Conservation (phyloP, 2,797 vertebrate genomes). For the Microchirus variegatus region DNA sequence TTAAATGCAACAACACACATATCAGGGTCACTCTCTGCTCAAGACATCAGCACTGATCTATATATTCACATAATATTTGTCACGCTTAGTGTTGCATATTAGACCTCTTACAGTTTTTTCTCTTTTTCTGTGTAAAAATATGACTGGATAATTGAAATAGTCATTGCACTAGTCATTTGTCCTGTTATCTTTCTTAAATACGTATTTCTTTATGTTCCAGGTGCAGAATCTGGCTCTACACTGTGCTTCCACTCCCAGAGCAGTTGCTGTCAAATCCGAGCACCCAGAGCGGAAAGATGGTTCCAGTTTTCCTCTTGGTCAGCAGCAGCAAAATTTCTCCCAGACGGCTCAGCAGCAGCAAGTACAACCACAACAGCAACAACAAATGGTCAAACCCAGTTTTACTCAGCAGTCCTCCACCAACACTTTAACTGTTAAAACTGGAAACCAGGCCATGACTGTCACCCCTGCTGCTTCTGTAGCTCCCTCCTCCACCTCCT, state of each 20-base stretch:
- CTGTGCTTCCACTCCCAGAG: constrained; percentile 84
- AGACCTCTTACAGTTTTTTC: not conserved
- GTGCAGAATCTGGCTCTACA: constrained; percentile 97
- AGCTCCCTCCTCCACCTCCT: constrained; percentile 71
- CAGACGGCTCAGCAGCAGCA: constrained; percentile 79
- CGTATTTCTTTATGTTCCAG: constrained; percentile 60
- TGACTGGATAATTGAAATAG: no score
- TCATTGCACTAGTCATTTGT: no score
- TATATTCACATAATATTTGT: no score
- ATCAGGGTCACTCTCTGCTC: no score
- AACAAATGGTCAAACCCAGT: constrained; percentile 71
- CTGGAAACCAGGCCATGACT: constrained; percentile 69
- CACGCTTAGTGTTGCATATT: no score
- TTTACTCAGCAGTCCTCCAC: constrained; percentile 68
- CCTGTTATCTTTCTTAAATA: not conserved
- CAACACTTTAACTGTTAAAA: constrained; percentile 70
- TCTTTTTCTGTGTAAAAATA: no score
- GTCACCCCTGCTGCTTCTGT: constrained; percentile 68
- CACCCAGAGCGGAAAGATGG: constrained; percentile 82
- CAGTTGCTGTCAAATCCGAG: constrained; percentile 78
- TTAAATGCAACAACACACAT: no score
- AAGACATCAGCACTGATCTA: no score
- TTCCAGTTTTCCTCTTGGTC: constrained; percentile 86
- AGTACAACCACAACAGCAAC: constrained; percentile 71
- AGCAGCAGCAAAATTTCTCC: constrained; percentile 85